Conservation (phyloP, 2,888 invertebrate genomes). For the Mesopsocus fuscifrons region DNA sequence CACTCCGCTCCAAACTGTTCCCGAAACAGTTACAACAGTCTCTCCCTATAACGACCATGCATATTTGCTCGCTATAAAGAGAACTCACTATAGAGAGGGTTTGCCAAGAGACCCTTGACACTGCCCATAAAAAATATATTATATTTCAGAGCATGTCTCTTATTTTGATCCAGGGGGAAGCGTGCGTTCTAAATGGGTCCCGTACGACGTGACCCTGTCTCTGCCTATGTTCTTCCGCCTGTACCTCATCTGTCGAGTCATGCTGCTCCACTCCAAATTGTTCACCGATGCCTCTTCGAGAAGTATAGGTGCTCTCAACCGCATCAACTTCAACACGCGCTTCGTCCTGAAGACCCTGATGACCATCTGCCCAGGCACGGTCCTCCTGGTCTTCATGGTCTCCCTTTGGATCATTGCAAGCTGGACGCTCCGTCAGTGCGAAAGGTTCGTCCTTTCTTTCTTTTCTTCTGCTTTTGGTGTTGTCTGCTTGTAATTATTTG, state of each 20-base stretch:
- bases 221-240: slow-evolving; percentile 99
- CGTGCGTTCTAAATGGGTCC: slow-evolving; percentile 48
- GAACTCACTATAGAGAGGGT: too few species aligned
- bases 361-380: slow-evolving; percentile 98
- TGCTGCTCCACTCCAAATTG: slow-evolving; percentile 97
- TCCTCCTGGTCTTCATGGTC: slow-evolving; percentile 97
- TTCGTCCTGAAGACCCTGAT: slow-evolving; percentile 96
- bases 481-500: too few species aligned
- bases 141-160: too few species aligned
- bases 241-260: slow-evolving; percentile 97
- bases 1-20: too few species aligned
- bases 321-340: slow-evolving; percentile 94
- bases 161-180: slow-evolving; percentile 25
- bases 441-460: slow-evolving; percentile 52
- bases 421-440: slow-evolving; percentile 96
- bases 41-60: too few species aligned
- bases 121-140: too few species aligned
- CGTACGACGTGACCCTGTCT: slow-evolving; percentile 92
- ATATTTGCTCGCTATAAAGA: too few species aligned
- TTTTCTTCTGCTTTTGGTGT: too few species aligned
- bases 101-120: too few species aligned
- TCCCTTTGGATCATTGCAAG: slow-evolving; percentile 99
- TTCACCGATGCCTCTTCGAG: slow-evolving; percentile 99
- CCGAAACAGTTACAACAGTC: too few species aligned
- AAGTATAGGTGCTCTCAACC: slow-evolving; percentile 91